A percentile compares a stretch with the other conserved stretches of the same genome.
These are phyloP conservation scores for Sminthurinus aureus DNA, from an alignment of 2,888 invertebrate species.

Conservation along the genomic window DNA sequence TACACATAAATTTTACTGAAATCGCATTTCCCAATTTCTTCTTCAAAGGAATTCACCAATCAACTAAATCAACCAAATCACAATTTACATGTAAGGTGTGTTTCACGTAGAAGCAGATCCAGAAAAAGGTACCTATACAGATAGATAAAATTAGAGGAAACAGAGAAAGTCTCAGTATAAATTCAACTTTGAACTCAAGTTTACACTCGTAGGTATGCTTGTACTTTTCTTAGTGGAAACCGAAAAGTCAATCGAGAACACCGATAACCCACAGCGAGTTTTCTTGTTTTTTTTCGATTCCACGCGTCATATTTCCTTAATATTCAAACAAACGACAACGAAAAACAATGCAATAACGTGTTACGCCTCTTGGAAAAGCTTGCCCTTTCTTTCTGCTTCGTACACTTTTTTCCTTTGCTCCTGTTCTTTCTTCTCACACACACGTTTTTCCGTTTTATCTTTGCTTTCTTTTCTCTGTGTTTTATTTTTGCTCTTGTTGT, in stretches of 20 bases:
- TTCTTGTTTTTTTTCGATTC: constrained; percentile 15
- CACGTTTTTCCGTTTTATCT: neutral
- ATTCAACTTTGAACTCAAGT: constrained; percentile 5
- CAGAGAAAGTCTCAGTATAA: too few species aligned
- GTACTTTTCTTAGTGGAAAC: too few species aligned
- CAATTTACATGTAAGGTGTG: too few species aligned
- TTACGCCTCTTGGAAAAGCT: neutral
- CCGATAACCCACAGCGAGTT: constrained; percentile 13
- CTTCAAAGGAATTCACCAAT: too few species aligned
- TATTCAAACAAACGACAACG: neutral
- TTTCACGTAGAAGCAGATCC: too few species aligned
- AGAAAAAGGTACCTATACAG: too few species aligned
- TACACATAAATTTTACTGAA: too few species aligned
- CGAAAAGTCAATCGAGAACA: too few species aligned
- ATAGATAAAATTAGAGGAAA: too few species aligned
- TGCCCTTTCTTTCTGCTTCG: neutral
- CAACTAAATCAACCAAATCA: too few species aligned
- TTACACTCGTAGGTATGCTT: constrained; percentile 3
- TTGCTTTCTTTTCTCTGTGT: constrained; percentile 7
- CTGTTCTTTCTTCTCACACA: neutral
- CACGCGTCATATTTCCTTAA: constrained; percentile 19
- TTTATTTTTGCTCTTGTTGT: neutral
- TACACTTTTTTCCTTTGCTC: neutral
- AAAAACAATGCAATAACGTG: neutral
- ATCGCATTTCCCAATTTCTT: too few species aligned